A percentile compares a stretch with the other conserved stretches of the same genome.
phyloP scores from a whole-genome alignment of 2,113 vertebrate species.

The Ceuthmochares aereus region DNA sequence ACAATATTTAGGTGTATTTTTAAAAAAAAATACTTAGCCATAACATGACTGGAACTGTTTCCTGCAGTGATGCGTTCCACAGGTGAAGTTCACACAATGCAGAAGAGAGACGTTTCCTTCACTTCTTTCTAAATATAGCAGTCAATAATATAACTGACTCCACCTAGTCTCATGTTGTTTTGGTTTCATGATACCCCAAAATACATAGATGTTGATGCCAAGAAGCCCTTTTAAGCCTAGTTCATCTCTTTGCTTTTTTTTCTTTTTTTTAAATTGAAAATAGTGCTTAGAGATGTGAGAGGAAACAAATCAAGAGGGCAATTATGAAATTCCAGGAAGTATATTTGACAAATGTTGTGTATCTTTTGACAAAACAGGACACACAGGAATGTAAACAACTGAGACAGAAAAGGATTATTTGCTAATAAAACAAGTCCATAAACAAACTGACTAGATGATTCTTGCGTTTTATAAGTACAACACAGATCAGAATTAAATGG shows the following conservation, averaged over 20 bases:
- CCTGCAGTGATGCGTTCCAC: neutral
- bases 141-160: neutral
- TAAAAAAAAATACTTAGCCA: neutral
- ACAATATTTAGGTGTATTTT: neutral
- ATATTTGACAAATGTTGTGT: neutral
- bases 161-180: neutral
- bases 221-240: neutral
- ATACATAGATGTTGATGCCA: neutral
- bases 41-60: neutral
- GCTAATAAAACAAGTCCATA: neutral
- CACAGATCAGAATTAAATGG: neutral
- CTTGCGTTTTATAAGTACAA: neutral
- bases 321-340: constrained; percentile 55
- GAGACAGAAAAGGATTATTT: neutral
- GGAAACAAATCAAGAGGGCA: neutral
- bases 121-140: constrained; percentile 3
- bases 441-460: neutral
- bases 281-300: neutral
- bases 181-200: neutral
- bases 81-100: neutral
- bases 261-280: neutral
- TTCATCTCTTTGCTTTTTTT: neutral
- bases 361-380: constrained; percentile 45
- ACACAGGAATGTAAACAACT: constrained; percentile 50
- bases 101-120: neutral